Conservation (phyloP, 2,888 invertebrate genomes). For the Syrphus vitripennis region DNA sequence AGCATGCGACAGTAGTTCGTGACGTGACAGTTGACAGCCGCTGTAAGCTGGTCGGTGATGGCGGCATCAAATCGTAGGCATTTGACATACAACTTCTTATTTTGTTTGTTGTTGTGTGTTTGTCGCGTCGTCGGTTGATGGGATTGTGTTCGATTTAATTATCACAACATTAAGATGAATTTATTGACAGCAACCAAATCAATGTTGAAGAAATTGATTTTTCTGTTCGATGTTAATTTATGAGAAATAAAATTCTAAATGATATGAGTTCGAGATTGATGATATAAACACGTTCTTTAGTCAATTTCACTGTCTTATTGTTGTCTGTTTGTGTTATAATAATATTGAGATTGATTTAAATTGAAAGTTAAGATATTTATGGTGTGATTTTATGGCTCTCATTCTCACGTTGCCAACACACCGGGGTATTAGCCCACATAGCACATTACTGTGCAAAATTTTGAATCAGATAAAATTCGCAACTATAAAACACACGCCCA, state of each 20-base stretch:
- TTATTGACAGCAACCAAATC: conserved; percentile 54
- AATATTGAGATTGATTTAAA: conserved; percentile 37
- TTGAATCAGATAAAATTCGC: background rate
- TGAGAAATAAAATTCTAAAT: conserved; percentile 54
- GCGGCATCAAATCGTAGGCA: background rate
- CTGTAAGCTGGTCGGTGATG: conserved; percentile 40
- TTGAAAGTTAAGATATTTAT: conserved; percentile 49
- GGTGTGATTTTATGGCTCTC: conserved; percentile 17
- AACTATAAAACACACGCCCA: background rate
- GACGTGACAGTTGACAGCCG: conserved; percentile 37
- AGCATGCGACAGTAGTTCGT: conserved; percentile 50
- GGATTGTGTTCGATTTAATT: conserved; percentile 54
- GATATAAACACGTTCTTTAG: conserved; percentile 11
- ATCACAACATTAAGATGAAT: conserved; percentile 53
- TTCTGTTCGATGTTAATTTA: conserved; percentile 51
- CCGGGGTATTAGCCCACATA: background rate
- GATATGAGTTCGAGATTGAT: conserved; percentile 32
- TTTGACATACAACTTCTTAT: background rate
- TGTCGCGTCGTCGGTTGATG: background rate
- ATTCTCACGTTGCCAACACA: background rate
- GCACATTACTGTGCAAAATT: background rate
- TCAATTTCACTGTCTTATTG: background rate
- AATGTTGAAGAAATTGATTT: background rate
- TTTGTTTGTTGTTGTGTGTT: too few relatives aligned
- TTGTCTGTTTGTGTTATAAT: conserved; percentile 21